Evolutionary conservation across 2,888 invertebrate genomes (phyloP), one percentile per base, ranked within the genome.

Genomic region (Clistopyga incitator): DNA sequence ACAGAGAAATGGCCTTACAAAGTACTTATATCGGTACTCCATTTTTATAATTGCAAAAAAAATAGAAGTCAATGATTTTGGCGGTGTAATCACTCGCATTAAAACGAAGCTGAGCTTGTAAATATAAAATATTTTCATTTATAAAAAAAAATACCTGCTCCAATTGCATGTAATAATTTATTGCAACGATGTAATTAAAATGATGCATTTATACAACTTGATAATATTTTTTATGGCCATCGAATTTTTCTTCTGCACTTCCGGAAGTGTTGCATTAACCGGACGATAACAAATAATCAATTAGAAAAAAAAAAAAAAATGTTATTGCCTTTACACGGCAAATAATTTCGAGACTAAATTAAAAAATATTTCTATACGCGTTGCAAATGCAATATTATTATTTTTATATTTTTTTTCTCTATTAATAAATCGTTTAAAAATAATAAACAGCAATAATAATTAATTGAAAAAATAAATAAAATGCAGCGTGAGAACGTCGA

Each of bases 1-100:
- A 45, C 25, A 42, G 18, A 13, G 29, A 72, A 74, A 68, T 82
- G 47, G 47, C 70, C 70, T 75, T 47, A 38, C 64, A 75, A 75
- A 74, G 56, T 78, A 45, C 29, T 25, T 64, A 3, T 47, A 52
- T 10, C 6, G 18, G 25, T 8, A 8, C 25, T 45, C 8, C n/a
- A n/a, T n/a, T n/a, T n/a, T n/a, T n/a, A n/a, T n/a, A n/a, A n/a
- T n/a, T n/a, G n/a, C n/a, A n/a, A n/a, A n/a, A n/a, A 6, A 18
- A 8, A 38, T 18, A 6, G 34, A 18, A 34, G 34, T 29, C 1
- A 34, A 34, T 34, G 59, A 34, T n/a, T 61, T 61, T 61, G 34
- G 8, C 8, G 6, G 11, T 25, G 6, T 59, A 29, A 59, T 29
- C 29, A 59, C 25, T 59, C 29, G n/a, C 15, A 29, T 59, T 59